Evolutionary conservation across 2,888 invertebrate species (phyloP), one percentile per base, ranked within the genome.

Genomic region (Argyra leucocephala): DNA sequence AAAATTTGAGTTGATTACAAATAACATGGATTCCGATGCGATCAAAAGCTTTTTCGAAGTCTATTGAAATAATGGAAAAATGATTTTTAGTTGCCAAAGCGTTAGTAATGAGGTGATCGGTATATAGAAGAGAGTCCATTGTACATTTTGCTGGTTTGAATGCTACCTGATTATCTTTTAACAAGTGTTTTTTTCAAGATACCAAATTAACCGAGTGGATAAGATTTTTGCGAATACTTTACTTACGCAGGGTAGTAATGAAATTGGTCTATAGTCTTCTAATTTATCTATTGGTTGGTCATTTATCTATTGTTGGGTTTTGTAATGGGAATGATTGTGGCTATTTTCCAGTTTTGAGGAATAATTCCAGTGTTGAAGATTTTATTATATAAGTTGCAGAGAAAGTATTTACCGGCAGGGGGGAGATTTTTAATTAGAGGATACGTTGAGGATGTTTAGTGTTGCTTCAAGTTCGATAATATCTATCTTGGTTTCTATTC

Each of bases 221-320:
- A 60, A 4, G 9, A 60, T 60, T 24, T 60, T 60, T 22, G 5
- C 60, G 7, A 60, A 21, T 10, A 60, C 22, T 60, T 60, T 60
- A 15, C 60, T 60, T 22, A 24, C 3, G 21, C 60, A 60, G 3
- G 60, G 24, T 5, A 60, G 22, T 6, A 60, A 15, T 12, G 60
- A 60, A 23, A 60, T 60, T 5, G 22, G 21, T 60, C 60, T 60
- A 21, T 60, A 60, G 3, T 21, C 60, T 60, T 59, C 60, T 12
- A 60, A 4, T 57, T n/a, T 3, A 57, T 57, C n/a, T 57, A n/a
- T 57, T n/a, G 57, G 18, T 15, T 57, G n/a, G n/a, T n/a, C n/a
- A n/a, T n/a, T n/a, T n/a, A n/a, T n/a, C n/a, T n/a, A n/a, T n/a
- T 57, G 12, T 60, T 18, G 6, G 37, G 59, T 24, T 64, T 64